Conservation (phyloP, 1,140 invertebrate species). For the Drosophila pseudoananassae region DNA sequence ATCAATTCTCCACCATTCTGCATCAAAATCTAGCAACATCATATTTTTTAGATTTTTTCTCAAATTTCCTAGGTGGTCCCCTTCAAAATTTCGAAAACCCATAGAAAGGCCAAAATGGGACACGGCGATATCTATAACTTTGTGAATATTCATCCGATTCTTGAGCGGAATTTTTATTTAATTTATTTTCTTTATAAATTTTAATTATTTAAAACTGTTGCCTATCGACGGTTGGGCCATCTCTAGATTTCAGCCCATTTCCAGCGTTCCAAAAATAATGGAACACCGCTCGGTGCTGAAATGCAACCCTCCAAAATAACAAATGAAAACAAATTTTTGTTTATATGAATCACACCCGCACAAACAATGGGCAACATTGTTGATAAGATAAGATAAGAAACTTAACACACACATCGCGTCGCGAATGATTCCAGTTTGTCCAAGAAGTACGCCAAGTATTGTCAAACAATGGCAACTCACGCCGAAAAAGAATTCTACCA, state of each 20-base stretch:
- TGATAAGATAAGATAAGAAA: conserved; percentile 43
- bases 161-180: no score
- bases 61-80: no score
- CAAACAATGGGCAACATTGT: conserved; percentile 45
- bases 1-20: no score
- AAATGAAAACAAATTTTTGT: conserved; percentile 21
- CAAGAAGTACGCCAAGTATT: conserved; percentile 20
- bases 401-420: conserved; percentile 25
- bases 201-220: background rate
- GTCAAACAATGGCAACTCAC: conserved; percentile 51
- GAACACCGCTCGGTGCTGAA: background rate
- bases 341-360: conserved; percentile 9
- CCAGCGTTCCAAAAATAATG: conserved; percentile 1
- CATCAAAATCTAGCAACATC: no score
- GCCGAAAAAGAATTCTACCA: conserved; percentile 54
- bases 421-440: conserved; percentile 39
- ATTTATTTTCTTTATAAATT: background rate
- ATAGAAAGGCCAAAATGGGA: no score
- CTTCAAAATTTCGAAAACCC: no score
- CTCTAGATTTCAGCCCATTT: background rate
- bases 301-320: conserved; percentile 5
- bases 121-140: no score
- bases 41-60: no score
- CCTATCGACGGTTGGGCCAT: background rate
- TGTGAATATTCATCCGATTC: no score